Evolutionary conservation across 2,888 invertebrate genomes (phyloP).

Genomic region (Eugnorisma glareosa): DNA sequence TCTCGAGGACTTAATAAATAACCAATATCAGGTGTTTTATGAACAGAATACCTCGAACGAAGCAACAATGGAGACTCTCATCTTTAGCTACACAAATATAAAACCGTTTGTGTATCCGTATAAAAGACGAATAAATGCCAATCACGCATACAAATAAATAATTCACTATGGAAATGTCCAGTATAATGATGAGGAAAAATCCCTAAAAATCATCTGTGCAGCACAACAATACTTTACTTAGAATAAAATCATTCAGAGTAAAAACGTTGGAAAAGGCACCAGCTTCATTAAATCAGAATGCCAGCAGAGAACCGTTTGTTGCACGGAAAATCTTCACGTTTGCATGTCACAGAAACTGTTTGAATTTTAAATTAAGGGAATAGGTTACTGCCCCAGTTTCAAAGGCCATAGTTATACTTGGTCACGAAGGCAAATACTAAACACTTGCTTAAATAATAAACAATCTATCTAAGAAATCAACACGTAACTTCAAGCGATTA

Average conservation of each 20-base stretch:
- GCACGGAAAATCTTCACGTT: constrained; percentile 67
- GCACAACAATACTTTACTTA: constrained; percentile 11
- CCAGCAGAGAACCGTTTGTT: constrained; percentile 68
- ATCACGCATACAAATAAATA: constrained; percentile 9
- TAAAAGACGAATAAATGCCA: constrained; percentile 21
- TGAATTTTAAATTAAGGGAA: constrained; percentile 80
- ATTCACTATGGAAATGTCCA: constrained; percentile 17
- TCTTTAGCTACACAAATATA: constrained; percentile 15
- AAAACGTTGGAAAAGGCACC: constrained; percentile 28
- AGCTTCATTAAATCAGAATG: constrained; percentile 59
- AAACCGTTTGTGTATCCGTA: constrained; percentile 10
- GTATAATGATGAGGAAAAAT: constrained; percentile 8
- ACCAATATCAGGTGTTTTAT: constrained; percentile 28
- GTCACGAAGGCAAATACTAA: constrained; percentile 68
- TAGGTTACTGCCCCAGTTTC: constrained; percentile 78
- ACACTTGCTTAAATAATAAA: constrained; percentile 54
- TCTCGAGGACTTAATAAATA: constrained; percentile 45
- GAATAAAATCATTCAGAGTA: constrained; percentile 15
- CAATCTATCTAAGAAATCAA: constrained; percentile 48
- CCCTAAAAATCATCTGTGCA: neutral
- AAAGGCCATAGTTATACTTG: constrained; percentile 72
- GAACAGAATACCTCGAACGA: constrained; percentile 18
- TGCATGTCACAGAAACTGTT: constrained; percentile 71
- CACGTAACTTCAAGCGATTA: constrained; percentile 34
- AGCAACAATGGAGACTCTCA: constrained; percentile 8